phyloP scores from a whole-genome alignment of 2,888 invertebrate species.

The Ochlodes sylvanus region DNA sequence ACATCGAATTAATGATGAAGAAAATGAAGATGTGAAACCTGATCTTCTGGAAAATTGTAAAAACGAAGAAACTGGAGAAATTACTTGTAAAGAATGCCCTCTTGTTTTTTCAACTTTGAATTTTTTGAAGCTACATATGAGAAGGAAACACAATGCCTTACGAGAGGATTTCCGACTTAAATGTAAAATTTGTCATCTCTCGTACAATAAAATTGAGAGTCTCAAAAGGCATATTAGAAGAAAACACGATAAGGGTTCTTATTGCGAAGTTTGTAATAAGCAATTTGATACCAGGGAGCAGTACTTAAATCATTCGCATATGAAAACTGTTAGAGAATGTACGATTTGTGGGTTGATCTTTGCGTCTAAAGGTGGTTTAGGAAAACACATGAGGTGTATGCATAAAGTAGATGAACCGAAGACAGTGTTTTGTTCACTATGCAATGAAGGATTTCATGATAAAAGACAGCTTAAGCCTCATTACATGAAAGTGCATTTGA shows the following conservation, averaged over 20 bases:
- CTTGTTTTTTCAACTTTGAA: constrained; percentile 71
- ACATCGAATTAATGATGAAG: constrained; percentile 63
- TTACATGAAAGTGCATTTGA: constrained; percentile 71
- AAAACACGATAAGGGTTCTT: constrained; percentile 69
- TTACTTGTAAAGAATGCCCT: constrained; percentile 70
- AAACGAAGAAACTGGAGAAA: constrained; percentile 68
- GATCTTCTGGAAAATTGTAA: constrained; percentile 53
- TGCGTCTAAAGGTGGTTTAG: constrained; percentile 68
- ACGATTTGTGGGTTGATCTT: constrained; percentile 72
- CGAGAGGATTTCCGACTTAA: constrained; percentile 71
- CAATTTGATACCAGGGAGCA: constrained; percentile 67
- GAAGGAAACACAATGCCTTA: constrained; percentile 73
- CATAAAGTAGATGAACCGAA: constrained; percentile 72
- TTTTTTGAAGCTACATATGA: constrained; percentile 74
- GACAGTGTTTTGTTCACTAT: constrained; percentile 67
- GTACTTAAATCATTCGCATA: constrained; percentile 70
- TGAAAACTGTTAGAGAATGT: constrained; percentile 68
- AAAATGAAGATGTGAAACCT: constrained; percentile 43
- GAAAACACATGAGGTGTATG: constrained; percentile 70
- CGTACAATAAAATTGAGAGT: constrained; percentile 77
- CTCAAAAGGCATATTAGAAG: constrained; percentile 72
- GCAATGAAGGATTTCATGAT: constrained; percentile 72
- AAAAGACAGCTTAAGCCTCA: constrained; percentile 72
- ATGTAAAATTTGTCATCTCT: constrained; percentile 75
- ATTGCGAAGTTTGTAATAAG: constrained; percentile 72